Evolutionary conservation across 1,140 invertebrate genomes (phyloP).

Genomic region (Harpegnathos saltator): DNA sequence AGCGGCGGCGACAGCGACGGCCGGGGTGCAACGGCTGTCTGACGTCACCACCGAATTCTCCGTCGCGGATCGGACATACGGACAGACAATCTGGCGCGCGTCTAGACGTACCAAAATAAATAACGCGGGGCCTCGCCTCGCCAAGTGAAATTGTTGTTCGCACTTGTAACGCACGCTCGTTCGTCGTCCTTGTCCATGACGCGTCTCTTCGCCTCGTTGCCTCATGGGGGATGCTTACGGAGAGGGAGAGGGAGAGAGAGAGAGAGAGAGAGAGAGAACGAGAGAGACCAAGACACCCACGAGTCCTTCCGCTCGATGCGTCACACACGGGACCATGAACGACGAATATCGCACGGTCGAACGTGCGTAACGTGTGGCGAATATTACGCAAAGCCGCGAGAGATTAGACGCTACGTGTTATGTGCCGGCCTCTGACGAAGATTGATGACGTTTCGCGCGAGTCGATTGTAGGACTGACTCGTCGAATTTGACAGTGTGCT

Average conservation of each 20-base stretch:
- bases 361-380: too few relatives aligned
- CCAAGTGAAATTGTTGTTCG: conserved; percentile 81
- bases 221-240: conserved; percentile 41
- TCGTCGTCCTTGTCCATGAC: conserved; percentile 67
- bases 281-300: too few relatives aligned
- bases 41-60: conserved; percentile 81
- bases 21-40: conserved; percentile 73
- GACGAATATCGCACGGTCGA: too few relatives aligned
- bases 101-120: conserved; percentile 85
- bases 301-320: neutral
- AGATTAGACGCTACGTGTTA: too few relatives aligned
- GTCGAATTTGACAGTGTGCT: too few relatives aligned
- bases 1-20: conserved; percentile 37
- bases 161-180: conserved; percentile 72
- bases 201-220: neutral
- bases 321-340: conserved; percentile 1
- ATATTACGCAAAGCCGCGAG: too few relatives aligned
- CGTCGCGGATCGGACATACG: conserved; percentile 79
- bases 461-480: too few relatives aligned
- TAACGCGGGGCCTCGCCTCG: conserved; percentile 78
- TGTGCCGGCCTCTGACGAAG: too few relatives aligned
- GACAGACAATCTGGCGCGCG: conserved; percentile 84
- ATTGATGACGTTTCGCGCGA: too few relatives aligned
- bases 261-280: neutral
- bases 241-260: neutral